Evolutionary conservation across 2,888 invertebrate species (phyloP).

Genomic region (Limnephilus auricula): DNA sequence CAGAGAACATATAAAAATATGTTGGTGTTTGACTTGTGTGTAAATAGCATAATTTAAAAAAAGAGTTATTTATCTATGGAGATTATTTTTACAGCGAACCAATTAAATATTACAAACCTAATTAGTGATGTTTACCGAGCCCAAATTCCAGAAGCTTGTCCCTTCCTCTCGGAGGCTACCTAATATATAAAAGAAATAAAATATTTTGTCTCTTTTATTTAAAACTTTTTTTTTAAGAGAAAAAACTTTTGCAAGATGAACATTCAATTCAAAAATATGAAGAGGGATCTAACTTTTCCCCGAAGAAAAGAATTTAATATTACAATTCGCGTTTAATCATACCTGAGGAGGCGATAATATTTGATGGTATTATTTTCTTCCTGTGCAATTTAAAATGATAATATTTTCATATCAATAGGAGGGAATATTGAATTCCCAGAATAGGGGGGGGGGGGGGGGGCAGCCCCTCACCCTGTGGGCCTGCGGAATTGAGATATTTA

Average conservation of each 20-base stretch:
- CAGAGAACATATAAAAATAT: too few species aligned
- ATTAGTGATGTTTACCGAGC: neutral
- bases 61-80: too few species aligned
- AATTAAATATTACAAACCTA: too few species aligned
- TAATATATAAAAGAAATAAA: neutral
- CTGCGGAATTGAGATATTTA: slow-evolving; percentile 63
- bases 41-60: too few species aligned
- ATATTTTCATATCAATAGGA: slow-evolving; percentile 63
- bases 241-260: neutral
- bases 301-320: slow-evolving; percentile 22
- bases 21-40: too few species aligned
- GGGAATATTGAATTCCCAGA: slow-evolving; percentile 63
- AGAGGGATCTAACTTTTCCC: slow-evolving; percentile 59
- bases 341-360: slow-evolving; percentile 61
- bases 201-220: neutral
- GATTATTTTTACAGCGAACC: too few species aligned
- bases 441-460: too few species aligned
- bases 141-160: neutral
- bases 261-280: slow-evolving; percentile 21
- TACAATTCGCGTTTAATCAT: slow-evolving; percentile 60
- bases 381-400: slow-evolving; percentile 62
- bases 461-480: neutral
- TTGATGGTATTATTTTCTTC: slow-evolving; percentile 61
- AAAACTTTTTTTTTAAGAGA: neutral
- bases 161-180: neutral